Base-by-base conservation (phyloP, 2,113 vertebrate genomes). In the Xenopus tropicalis region DNA sequence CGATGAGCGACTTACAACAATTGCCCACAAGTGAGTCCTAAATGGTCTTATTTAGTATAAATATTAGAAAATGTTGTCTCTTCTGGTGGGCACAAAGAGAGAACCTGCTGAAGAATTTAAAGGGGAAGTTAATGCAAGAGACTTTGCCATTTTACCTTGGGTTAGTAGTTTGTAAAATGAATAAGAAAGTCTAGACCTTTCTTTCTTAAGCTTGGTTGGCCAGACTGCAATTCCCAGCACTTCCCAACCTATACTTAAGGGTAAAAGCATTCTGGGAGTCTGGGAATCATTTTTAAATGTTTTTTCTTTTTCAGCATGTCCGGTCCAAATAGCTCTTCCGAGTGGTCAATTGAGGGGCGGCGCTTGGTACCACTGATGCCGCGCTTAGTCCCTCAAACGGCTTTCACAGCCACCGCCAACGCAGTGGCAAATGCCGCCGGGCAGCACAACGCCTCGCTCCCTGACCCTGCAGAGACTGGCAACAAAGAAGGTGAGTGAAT, bases 311-410 rank as follows among this genome's bases (percentile, higher is more conserved):
- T 87, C 79, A 99, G 97, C 78, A 98, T 98, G 96, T 98, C 97
- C 2, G 97, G 97, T 74, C 97, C 96, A 1, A 98, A 98, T 86
- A 98, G 95, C 84, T 97, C 96, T 43, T 96, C 96, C 0, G 96
- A 99, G 69, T 98, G 97, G 97, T 96, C 95, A 72, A 96, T 99
- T 17, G 97, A 99, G 87, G 97, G 97, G 11, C 95, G 97, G 1
- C 90, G 97, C 1, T 89, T 99, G 62, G 96, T 99, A 25, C 97
- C 97, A 0, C 82, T 99, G 80, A 98, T 99, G 96, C 97, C 97
- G 0, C 90, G 97, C 10, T 89, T 99, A 14, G 96, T 99, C 59
- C 97, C 97, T 10, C 97, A 99, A 77, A 98, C 97, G 0, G 97
- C 96, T 16, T 98, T 98, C 69, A 99, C 96, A 0, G 94, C 95